Base-by-base conservation (phyloP, 2,888 invertebrate species). In the Hoplodrina ambigua region DNA sequence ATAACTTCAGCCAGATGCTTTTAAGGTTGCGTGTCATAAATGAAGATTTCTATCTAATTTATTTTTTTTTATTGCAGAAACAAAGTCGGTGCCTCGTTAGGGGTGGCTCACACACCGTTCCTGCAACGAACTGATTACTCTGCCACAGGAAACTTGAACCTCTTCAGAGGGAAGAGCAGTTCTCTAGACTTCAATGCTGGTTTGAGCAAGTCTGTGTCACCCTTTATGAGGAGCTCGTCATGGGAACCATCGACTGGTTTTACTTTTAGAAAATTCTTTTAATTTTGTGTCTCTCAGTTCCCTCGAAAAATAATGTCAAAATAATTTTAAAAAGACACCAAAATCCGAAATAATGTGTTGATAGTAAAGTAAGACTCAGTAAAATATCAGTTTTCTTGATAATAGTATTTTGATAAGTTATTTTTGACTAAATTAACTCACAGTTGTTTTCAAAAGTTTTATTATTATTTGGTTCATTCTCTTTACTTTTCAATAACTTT, bases 181-280 rank as follows among this genome's bases (percentile, higher is more conserved):
- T 89, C 91, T 1, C 60, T 91, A n/a, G 91, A 91, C 82, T 86
- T 91, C 53, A 90, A 84, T 66, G 90, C 91, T 37, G 91, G 90
- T 1, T 59, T 86, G 20, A 83, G 85, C 61, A 88, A 86, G 64
- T 88, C 90, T 4, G 79, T 87, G 17, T 87, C 89, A 0, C 90
- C 91, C 0, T 87, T 77, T 63, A 78, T 87, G 49, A 84, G 75
- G 49, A 82, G 80, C 11, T 79, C 82, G n/a, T 90, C 81, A 13
- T 91, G 91, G 91, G 69, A 88, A 46, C 91, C 90, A 0, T 82
- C 62, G 6, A 54, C 61, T 33, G 89, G 88, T 1, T 71, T 90
- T 1, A 80, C 83, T 10, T 88, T 87, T 17, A 83, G 52, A 13
- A 88, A 87, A 59, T 85, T 62, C 72, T 89, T 88, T 63, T 87